A percentile compares a stretch with the other conserved stretches of the same genome.
Evolutionary conservation across 2,797 vertebrate genomes (phyloP).

Genomic region (Setipinna tenuifilis): DNA sequence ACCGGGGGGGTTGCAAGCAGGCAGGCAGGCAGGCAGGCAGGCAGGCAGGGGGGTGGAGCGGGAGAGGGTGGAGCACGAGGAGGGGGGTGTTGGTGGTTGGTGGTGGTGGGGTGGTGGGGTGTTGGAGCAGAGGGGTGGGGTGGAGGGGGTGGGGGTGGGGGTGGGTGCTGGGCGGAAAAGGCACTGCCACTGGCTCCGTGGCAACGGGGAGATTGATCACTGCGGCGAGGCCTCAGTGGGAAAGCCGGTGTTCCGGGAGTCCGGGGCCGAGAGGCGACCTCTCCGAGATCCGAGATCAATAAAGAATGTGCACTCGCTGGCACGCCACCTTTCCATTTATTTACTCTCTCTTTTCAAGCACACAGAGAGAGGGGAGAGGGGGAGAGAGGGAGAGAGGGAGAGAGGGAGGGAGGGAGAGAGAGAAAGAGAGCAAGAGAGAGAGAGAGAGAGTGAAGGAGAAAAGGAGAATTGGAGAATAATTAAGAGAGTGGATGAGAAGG

Average conservation of each 20-base stretch:
- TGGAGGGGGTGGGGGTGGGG: too few relatives aligned
- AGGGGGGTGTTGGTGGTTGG: background rate
- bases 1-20: slow-evolving; percentile 52
- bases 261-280: slow-evolving; percentile 18
- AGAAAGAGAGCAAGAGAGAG: background rate
- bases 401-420: background rate
- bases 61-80: background rate
- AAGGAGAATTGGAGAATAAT: slow-evolving; percentile 14
- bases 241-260: slow-evolving; percentile 21
- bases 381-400: too few relatives aligned
- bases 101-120: too few relatives aligned
- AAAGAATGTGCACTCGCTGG: slow-evolving; percentile 60
- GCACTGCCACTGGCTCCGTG: background rate
- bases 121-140: too few relatives aligned
- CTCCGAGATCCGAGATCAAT: slow-evolving; percentile 63
- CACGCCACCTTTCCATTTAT: slow-evolving; percentile 57
- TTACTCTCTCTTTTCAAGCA: slow-evolving; percentile 52
- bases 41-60: background rate
- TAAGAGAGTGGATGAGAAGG: slow-evolving; percentile 11
- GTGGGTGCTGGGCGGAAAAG: too few relatives aligned
- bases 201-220: slow-evolving; percentile 37
- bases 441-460: background rate
- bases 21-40: slow-evolving; percentile 29
- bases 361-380: background rate
- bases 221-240: background rate